Evolutionary conservation across 2,113 vertebrate species (phyloP).

Genomic region (Mustelus asterias): DNA sequence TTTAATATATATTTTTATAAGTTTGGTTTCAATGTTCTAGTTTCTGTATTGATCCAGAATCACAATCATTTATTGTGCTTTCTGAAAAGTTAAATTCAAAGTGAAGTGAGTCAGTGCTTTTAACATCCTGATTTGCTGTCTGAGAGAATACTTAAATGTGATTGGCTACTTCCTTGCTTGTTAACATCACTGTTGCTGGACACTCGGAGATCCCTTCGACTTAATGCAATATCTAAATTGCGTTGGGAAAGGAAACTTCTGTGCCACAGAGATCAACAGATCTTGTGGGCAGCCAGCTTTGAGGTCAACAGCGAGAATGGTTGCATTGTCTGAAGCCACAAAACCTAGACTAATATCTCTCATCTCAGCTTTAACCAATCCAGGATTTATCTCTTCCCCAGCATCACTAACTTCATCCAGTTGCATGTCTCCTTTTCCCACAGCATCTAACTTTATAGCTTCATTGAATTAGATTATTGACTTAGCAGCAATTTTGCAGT

Average conservation of each 20-base stretch:
- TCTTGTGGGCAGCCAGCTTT: neutral
- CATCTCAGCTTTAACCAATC: neutral
- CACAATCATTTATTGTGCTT: no score
- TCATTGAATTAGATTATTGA: neutral
- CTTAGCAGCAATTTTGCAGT: neutral
- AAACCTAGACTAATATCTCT: neutral
- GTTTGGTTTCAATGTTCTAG: neutral
- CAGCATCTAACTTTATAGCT: neutral
- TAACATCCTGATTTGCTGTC: neutral
- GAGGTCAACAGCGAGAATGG: neutral
- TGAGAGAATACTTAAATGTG: neutral
- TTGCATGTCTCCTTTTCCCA: neutral
- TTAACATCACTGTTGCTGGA: neutral
- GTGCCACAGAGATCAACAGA: neutral
- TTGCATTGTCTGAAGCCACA: neutral
- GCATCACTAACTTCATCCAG: neutral
- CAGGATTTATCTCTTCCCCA: neutral
- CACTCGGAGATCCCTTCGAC: neutral
- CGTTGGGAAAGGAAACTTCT: neutral
- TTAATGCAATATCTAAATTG: neutral
- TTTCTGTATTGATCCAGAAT: neutral
- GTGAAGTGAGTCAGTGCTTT: no score
- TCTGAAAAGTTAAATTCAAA: no score
- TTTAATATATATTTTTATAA: neutral
- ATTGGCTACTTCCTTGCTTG: neutral